Evolutionary conservation across 2,888 invertebrate genomes (phyloP), one percentile per base, ranked within the genome.

Genomic region (Melanophora roralis): DNA sequence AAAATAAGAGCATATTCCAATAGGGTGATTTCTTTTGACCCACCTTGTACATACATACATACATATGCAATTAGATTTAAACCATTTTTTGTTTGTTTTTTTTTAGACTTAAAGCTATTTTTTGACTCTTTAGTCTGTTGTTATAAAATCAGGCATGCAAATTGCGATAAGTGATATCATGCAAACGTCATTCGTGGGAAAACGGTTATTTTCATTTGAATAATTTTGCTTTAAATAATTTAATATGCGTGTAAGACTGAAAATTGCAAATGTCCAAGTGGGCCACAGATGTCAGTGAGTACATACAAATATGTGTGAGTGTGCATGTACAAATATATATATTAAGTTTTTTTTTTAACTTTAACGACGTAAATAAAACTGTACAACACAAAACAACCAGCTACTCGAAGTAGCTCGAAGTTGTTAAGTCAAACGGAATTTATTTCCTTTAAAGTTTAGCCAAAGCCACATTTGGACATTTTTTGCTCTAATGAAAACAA

Each of bases 91-190:
- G 5, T 36, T 36, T 27, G 51, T 16, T 5, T 57, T 49, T 14
- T 82, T 81, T 73, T 79, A 81, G 81, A 76, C 80, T 77, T 55
- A 45, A 51, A 45, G 75, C 57, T 40, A 38, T 14, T 57, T 27
- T 27, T 27, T 27, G 27, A 32, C 8, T 14, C n/a, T 32, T n/a
- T 59, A n/a, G n/a, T n/a, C n/a, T 47, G 78, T 81, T 81, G 51
- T 49, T 76, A 40, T 53, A 60, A 82, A 86, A 84, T 85, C 85
- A 83, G 85, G 82, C 86, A 86, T 86, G 86, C 86, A 86, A 85
- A 84, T 73, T 76, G 72, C 76, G 57, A 76, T 49, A 76, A 51
- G 80, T 80, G 76, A 72, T 51, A 51, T 57, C 80, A 80, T 80
- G 80, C 80, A 80, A 80, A 76, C 64, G 43, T 67, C 72, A 73